Percentiles rank a stretch among this genome's conserved stretches.
These are phyloP conservation scores for Maniola hyperantus DNA, from an alignment of 2,888 invertebrate species.

Conservation along the genomic window DNA sequence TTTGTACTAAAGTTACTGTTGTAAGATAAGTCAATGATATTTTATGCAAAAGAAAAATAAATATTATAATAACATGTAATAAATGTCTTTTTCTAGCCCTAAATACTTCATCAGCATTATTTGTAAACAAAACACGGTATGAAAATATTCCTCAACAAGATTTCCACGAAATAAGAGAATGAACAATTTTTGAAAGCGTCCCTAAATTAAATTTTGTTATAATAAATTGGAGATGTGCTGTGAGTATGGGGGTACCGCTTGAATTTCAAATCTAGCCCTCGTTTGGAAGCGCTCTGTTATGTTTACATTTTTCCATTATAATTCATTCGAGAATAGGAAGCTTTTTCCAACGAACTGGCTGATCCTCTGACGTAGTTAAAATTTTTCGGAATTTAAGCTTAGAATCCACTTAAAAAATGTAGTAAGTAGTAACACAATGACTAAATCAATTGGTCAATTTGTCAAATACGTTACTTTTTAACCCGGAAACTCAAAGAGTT, in stretches of 20 bases:
- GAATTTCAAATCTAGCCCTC: constrained; percentile 26
- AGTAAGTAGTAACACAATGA: no score
- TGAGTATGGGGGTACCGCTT: constrained; percentile 21
- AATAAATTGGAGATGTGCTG: constrained; percentile 26
- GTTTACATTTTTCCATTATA: constrained; percentile 21
- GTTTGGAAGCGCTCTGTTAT: constrained; percentile 12
- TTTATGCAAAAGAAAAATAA: constrained; percentile 3
- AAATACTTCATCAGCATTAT: no score
- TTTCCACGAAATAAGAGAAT: constrained; percentile 18
- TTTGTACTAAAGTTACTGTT: constrained; percentile 37
- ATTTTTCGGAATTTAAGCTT: not conserved
- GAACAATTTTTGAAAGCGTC: constrained; percentile 29
- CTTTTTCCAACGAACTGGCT: constrained; percentile 10
- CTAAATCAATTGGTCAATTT: no score
- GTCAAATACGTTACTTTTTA: no score
- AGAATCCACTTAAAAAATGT: not conserved
- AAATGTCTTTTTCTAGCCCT: not conserved
- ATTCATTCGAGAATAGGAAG: constrained; percentile 19
- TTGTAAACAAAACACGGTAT: constrained; percentile 1
- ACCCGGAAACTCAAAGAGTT: no score
- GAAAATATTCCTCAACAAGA: constrained; percentile 13
- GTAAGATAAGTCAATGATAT: constrained; percentile 51
- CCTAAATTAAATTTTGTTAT: constrained; percentile 27
- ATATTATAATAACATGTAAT: not conserved
- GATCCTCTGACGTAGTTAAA: not conserved